Evolutionary conservation across 2,888 invertebrate genomes (phyloP), one percentile per base, ranked within the genome.

Genomic region (Villa cingulata): DNA sequence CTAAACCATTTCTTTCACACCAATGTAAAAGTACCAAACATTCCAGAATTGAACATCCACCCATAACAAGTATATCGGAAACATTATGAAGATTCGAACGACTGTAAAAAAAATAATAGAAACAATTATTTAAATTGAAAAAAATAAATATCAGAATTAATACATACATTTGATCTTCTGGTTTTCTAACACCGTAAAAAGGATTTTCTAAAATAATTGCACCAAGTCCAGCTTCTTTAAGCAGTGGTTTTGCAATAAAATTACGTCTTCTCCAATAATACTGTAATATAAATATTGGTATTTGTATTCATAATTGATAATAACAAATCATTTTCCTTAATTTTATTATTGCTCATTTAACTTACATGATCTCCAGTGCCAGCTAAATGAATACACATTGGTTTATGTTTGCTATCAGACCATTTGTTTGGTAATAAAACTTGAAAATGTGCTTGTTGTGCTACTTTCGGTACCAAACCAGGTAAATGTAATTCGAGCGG

Each of bases 41-140:
- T 72, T 98, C 98, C 58, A 96, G 75, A 53, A 97, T 87, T 50
- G 98, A 73, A 62, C 95, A 91, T 39, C 92, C 96, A 48, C 97
- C 97, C 97, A 98, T 98, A 55, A 97, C 89, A 74, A 98, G 96
- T 63, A 98, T 86, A 67, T 98, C 97, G 18, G 91, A 89, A 4
- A 97, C 96, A 72, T 96, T 88, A 64, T 87, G 86, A 44, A 98
- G 77, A 59, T 86, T 84, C 2, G 95, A 96, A 34, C 94, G 83
- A 50, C 87, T 88, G 66, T 37, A 23, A 23, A 32, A 32, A 32
- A 12, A 4, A 12, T 32, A 32, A 32, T 12, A 32, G 12, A 32
- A 5, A 12, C 7, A 4, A 12, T 12, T 1, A 32, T 1, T 12
- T 32, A 23, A 37, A 39, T 36, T 7, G 48, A 44, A 41, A n/a